Percentiles rank a stretch among this genome's conserved stretches.
Conservation (phyloP, 2,888 invertebrate species). For the Drepanosiphum platanoidis region DNA sequence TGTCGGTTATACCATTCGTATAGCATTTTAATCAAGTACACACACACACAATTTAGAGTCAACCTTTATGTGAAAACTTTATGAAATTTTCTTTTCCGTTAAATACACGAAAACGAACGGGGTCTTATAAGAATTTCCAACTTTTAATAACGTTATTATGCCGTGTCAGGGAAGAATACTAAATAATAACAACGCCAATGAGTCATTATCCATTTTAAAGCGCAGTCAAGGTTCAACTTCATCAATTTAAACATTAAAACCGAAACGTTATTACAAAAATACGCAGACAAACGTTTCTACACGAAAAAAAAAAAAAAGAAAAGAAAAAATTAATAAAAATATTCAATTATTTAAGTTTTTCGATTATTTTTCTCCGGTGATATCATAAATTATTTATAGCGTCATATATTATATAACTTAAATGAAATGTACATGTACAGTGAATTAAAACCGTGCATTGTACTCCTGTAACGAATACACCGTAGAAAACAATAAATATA, state of each 20-base stretch:
- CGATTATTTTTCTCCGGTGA: no score
- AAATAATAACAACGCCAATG: conserved; percentile 2
- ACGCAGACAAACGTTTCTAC: background rate
- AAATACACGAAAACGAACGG: background rate
- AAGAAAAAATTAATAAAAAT: no score
- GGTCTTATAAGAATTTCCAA: background rate
- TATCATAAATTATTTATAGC: no score
- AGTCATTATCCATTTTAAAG: conserved; percentile 19
- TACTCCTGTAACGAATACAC: no score
- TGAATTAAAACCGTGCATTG: no score
- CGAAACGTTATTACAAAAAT: background rate
- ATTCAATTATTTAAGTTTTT: no score
- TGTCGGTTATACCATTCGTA: background rate
- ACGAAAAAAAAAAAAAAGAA: no score
- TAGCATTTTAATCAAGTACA: background rate
- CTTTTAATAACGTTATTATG: background rate
- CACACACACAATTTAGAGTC: background rate
- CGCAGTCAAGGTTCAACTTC: background rate
- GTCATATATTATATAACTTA: no score
- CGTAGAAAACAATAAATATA: no score
- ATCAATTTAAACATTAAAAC: background rate
- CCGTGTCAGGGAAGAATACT: background rate
- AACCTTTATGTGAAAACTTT: background rate
- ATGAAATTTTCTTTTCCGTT: background rate
- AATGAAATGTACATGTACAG: no score